Base-by-base conservation (phyloP, 2,113 vertebrate genomes). In the Acrocephalus kingi region DNA sequence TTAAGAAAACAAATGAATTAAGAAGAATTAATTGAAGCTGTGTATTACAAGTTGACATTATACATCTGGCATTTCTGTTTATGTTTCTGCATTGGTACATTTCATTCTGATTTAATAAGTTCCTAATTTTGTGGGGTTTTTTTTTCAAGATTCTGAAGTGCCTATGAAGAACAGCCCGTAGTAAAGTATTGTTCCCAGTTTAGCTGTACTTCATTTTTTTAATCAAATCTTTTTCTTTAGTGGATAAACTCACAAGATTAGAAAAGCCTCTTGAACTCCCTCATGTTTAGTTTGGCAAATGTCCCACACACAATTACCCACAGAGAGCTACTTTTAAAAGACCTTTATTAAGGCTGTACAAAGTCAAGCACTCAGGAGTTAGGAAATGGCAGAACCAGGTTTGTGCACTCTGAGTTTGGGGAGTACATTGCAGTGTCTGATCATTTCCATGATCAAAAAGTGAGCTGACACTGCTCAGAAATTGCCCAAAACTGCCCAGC, bases 261-360 rank as follows among this genome's bases (percentile, higher is more conserved):
- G 93, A 91, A 95, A 87, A 94, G 91, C 91, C 87, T 95, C 81
- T 89, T 93, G 95, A 94, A 89, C 72, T 94, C 94, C 92, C 94
- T 94, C 74, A 15, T 97, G 95, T 94, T 95, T 94, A 90, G 66
- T 51, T 94, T 97, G 96, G 95, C 96, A 64, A 13, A 46, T 45
- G 45, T 95, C 93, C 96, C 62, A 20, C 41, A 21, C 33, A 19
- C 63, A 64, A 82, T 97, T 95, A 92, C 80, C 69, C 80, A 54
- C 69, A 84, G 48, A 68, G 73, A 90, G 77, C 76, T 75, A 58
- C 93, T 93, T 93, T 71, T 74, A 56, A 79, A 88, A 59, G 71
- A 54, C 75, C 46, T 85, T 93, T 86, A 59, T 87, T 54, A 63
- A 67, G 59, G 43, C 93, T 55, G 37, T 55, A 64, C 66, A 58